Conservation (phyloP, 2,888 invertebrate species). For the Xanthia togata region DNA sequence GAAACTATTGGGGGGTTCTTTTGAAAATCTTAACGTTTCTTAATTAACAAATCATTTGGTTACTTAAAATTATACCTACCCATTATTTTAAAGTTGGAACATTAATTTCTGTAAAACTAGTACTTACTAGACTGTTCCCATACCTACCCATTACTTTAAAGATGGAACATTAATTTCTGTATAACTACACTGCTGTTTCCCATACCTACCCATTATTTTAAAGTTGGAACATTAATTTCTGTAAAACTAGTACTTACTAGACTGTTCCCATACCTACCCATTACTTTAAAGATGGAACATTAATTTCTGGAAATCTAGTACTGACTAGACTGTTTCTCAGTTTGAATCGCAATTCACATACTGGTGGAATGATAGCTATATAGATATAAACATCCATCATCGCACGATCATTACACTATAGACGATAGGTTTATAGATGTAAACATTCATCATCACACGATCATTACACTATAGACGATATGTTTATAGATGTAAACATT, state of each 20-base stretch:
- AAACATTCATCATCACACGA: not conserved
- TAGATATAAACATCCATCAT: not conserved
- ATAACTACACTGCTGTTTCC: not conserved
- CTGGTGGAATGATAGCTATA: not conserved
- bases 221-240: no score
- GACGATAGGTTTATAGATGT: not conserved
- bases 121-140: no score
- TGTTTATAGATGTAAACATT: no score
- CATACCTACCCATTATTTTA: no score
- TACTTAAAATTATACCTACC: not conserved
- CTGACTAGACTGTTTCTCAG: not conserved
- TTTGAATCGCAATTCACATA: not conserved
- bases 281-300: no score
- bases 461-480: not conserved
- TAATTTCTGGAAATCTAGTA: not conserved
- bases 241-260: no score
- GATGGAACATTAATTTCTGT: not conserved
- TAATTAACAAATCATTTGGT: not conserved
- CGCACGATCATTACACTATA: not conserved
- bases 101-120: no score
- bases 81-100: not conserved
- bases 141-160: not conserved
- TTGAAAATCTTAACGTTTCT: not conserved
- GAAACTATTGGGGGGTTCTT: not conserved
- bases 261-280: no score